Conservation (phyloP, 2,113 vertebrate species). For the Ibidorhyncha struthersii region DNA sequence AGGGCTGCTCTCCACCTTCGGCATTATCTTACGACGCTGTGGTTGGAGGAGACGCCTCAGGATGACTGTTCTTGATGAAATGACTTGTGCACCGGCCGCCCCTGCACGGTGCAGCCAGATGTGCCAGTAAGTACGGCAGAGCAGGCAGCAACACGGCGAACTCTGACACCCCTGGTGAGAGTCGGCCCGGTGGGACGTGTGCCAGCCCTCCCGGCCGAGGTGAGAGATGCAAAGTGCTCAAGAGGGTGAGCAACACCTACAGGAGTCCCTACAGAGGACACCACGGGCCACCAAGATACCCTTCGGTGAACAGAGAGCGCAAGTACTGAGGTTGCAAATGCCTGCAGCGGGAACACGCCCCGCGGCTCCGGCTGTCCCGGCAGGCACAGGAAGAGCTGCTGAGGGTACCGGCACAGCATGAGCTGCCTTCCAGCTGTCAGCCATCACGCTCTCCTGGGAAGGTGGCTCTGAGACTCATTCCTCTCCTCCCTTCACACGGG, state of each 20-base stretch:
- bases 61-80: background rate
- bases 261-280: too few species aligned
- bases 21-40: background rate
- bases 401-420: background rate
- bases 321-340: background rate
- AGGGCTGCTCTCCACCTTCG: background rate
- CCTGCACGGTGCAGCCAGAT: fast-evolving
- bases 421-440: background rate
- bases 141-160: fast-evolving
- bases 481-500: background rate
- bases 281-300: fast-evolving
- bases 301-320: background rate
- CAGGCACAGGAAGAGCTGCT: background rate
- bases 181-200: fast-evolving
- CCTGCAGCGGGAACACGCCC: fast-evolving
- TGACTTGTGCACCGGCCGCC: background rate
- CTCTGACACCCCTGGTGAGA: background rate
- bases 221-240: background rate
- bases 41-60: background rate
- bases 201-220: background rate
- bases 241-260: background rate
- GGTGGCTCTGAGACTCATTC: background rate
- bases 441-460: background rate
- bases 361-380: fast-evolving
- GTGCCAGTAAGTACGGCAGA: background rate